A percentile compares a stretch with the other conserved stretches of the same genome.
phyloP scores from a whole-genome alignment of 2,888 invertebrate species.

The Microctonus aethiopoides region DNA sequence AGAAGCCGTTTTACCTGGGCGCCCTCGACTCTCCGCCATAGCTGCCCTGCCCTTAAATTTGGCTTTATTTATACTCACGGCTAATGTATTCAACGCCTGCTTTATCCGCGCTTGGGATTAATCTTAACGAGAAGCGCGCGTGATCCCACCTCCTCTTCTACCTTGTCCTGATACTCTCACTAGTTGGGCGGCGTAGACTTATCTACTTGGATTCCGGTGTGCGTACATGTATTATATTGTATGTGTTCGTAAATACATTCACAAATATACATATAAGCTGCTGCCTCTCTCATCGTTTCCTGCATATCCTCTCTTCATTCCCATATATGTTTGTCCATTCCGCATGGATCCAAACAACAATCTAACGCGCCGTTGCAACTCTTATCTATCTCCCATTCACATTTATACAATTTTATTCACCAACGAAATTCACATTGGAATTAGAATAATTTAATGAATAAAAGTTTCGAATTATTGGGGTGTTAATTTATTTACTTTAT shows the following conservation, averaged over 20 bases:
- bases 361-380: background rate
- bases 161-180: background rate
- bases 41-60: constrained; percentile 62
- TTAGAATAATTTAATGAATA: background rate
- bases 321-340: constrained; percentile 23
- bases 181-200: constrained; percentile 24
- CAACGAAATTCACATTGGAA: too few species aligned
- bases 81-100: constrained; percentile 59
- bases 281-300: background rate
- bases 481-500: too few species aligned
- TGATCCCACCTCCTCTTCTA: constrained; percentile 18
- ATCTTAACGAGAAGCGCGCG: constrained; percentile 51
- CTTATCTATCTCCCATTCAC: background rate
- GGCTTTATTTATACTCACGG: constrained; percentile 56
- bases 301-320: background rate
- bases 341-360: background rate
- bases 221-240: too few species aligned
- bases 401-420: background rate
- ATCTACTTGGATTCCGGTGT: constrained; percentile 21
- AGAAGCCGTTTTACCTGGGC: constrained; percentile 33
- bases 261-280: background rate
- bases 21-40: constrained; percentile 29
- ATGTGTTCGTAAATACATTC: too few species aligned
- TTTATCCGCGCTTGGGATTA: constrained; percentile 57
- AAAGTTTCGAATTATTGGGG: too few species aligned